A percentile compares a stretch with the other conserved stretches of the same genome.
Evolutionary conservation across 1,140 invertebrate species (phyloP).

Genomic region (Drosophila persimilis): DNA sequence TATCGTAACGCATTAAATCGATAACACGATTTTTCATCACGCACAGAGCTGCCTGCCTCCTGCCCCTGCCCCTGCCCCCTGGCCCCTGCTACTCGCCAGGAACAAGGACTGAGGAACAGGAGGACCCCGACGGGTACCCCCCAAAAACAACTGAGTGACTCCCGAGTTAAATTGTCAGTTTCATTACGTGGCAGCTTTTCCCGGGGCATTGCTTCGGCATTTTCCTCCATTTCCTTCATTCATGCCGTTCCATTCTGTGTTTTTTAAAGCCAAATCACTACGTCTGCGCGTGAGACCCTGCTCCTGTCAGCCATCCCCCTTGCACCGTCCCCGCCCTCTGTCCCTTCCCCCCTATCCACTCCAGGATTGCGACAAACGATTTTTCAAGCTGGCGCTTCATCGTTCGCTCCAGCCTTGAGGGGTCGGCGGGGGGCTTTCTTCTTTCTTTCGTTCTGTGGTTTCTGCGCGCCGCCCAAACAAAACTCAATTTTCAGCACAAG

Average conservation of each 20-base stretch:
- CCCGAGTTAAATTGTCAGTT: slow-evolving; percentile 79
- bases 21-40: slow-evolving; percentile 81
- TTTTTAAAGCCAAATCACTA: slow-evolving; percentile 78
- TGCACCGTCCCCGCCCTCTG: too few species aligned
- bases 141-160: slow-evolving; percentile 50
- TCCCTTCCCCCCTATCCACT: slow-evolving; percentile 1
- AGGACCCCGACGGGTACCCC: slow-evolving; percentile 9
- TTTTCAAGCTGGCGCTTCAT: slow-evolving; percentile 79
- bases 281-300: slow-evolving; percentile 65
- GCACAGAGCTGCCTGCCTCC: slow-evolving; percentile 43
- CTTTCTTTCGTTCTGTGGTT: slow-evolving; percentile 27
- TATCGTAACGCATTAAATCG: slow-evolving; percentile 74
- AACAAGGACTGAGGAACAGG: too few species aligned
- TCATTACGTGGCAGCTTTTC: slow-evolving; percentile 75
- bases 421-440: background rate
- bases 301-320: slow-evolving; percentile 19
- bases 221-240: slow-evolving; percentile 7
- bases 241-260: slow-evolving; percentile 19
- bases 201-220: slow-evolving; percentile 9
- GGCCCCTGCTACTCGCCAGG: background rate
- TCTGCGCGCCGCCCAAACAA: slow-evolving; percentile 28
- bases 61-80: background rate
- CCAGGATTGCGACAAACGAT: slow-evolving; percentile 72
- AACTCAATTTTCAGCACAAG: slow-evolving; percentile 64
- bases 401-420: slow-evolving; percentile 23